A percentile compares a stretch with the other conserved stretches of the same genome.
phyloP scores from a whole-genome alignment of 2,113 vertebrate species.

The Xenopus borealis region DNA sequence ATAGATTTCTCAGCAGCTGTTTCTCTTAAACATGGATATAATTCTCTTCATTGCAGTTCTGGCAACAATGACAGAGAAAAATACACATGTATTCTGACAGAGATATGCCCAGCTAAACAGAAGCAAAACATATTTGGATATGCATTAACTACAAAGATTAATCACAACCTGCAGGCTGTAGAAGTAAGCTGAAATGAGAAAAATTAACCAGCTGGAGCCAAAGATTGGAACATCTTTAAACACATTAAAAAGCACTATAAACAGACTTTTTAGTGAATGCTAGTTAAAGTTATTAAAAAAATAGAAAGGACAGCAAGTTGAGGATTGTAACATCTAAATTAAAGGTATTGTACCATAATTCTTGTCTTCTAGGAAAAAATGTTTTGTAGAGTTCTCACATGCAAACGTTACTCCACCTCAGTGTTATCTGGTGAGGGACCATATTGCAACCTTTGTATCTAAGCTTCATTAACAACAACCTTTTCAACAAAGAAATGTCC shows the following conservation, averaged over 20 bases:
- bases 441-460: too few species aligned
- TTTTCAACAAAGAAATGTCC: too few species aligned
- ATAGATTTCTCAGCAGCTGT: slow-evolving; percentile 32
- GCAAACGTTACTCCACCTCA: too few species aligned
- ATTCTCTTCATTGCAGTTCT: slow-evolving; percentile 30
- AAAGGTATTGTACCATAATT: too few species aligned
- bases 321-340: too few species aligned
- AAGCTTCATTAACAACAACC: too few species aligned
- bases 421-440: too few species aligned
- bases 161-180: slow-evolving; percentile 42
- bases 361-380: too few species aligned
- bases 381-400: too few species aligned
- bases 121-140: slow-evolving; percentile 42
- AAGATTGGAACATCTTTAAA: slow-evolving; percentile 41
- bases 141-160: slow-evolving; percentile 44
- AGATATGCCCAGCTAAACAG: slow-evolving; percentile 40
- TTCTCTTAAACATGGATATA: slow-evolving; percentile 30
- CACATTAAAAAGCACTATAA: slow-evolving; percentile 23
- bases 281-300: neutral
- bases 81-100: slow-evolving; percentile 37
- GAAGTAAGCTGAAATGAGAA: slow-evolving; percentile 10
- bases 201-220: slow-evolving; percentile 32
- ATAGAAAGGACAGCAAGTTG: too few species aligned
- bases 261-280: slow-evolving; percentile 17
- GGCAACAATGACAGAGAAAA: slow-evolving; percentile 42